Evolutionary conservation across 30 jellyfish, hydroid and myxozoan species (phyloP), one percentile per base, ranked within the genome.

Genomic region (Pseudorhiza aurosa): DNA sequence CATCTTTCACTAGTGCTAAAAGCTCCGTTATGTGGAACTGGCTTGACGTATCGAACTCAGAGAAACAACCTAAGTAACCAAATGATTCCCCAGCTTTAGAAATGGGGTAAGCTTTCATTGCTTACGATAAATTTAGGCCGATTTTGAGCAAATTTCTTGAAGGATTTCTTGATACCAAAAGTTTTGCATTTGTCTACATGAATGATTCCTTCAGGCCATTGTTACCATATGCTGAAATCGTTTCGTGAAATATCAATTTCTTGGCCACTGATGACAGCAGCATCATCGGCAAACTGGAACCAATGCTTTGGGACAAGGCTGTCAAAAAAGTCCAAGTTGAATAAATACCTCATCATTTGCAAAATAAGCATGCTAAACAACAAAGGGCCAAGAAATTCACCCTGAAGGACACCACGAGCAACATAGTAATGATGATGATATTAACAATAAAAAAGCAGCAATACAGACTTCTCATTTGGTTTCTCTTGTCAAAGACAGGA

Each of bases 221-320:
- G 14, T 2, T 27, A 46, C 60, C 60, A 46, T 2, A 46, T 46
- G 18, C 19, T 11, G 18, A 46, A 46, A 5, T 27, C 5, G 18
- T 46, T 5, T 46, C 14, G 21, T 5, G 18, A 26, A 26, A 12
- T 46, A 11, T 46, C 27, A 46, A 2, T 46, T 46, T 46, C 60
- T 46, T 46, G 60, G 21, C 60, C 60, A 12, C 60, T 46, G 18
- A 46, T 12, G 5, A 46, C 60, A 14, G 60, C 60, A 46, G 21
- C 60, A 46, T 46, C 60, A 14, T 46, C 60, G 18, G 60, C 60
- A 46, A 46, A 46, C 60, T 46, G 60, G 21, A 46, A 46, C 60
- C 60, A 46, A 26, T 46, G 60, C 4, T 11, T 5, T 11, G 60
- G 60, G 60, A 12, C 60, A 46, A 46, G 18, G 18, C 27, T 11